Evolutionary conservation across 2,888 invertebrate species (phyloP).

Genomic region (Drosophila neoperkinsi): DNA sequence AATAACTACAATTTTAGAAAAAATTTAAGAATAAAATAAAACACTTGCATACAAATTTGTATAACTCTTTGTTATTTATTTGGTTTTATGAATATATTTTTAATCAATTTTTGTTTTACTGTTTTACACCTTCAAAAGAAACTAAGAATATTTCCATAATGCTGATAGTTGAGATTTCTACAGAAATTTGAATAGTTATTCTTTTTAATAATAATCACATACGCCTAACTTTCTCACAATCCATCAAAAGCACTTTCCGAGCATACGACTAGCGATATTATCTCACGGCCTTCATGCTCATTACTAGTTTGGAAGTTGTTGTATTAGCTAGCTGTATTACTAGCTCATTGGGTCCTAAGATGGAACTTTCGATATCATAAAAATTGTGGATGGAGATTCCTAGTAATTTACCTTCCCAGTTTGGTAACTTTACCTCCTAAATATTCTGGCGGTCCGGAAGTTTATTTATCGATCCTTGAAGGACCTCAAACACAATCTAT

Average conservation of each 20-base stretch:
- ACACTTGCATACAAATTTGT: slow-evolving; percentile 26
- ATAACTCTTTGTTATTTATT: background rate
- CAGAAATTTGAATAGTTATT: background rate
- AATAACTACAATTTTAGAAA: slow-evolving; percentile 46
- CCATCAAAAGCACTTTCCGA: slow-evolving; percentile 23
- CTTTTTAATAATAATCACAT: background rate
- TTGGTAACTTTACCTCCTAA: no score
- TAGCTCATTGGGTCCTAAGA: no score
- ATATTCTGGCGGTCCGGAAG: no score
- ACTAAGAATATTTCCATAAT: background rate
- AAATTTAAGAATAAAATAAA: slow-evolving; percentile 32
- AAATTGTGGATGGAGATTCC: no score
- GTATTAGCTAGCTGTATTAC: no score
- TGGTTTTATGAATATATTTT: slow-evolving; percentile 12
- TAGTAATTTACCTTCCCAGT: no score
- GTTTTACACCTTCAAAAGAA: background rate
- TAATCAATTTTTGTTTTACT: background rate
- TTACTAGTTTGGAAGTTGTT: background rate
- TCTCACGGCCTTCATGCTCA: no score
- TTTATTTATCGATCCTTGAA: no score
- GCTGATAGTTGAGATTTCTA: slow-evolving; percentile 17
- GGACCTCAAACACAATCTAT: no score
- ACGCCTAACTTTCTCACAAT: background rate
- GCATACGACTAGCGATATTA: background rate
- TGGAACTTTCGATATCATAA: no score